These are phyloP conservation scores for Nesogale talazaci DNA, from an alignment of 2,113 vertebrate genomes.

Conservation along the genomic window DNA sequence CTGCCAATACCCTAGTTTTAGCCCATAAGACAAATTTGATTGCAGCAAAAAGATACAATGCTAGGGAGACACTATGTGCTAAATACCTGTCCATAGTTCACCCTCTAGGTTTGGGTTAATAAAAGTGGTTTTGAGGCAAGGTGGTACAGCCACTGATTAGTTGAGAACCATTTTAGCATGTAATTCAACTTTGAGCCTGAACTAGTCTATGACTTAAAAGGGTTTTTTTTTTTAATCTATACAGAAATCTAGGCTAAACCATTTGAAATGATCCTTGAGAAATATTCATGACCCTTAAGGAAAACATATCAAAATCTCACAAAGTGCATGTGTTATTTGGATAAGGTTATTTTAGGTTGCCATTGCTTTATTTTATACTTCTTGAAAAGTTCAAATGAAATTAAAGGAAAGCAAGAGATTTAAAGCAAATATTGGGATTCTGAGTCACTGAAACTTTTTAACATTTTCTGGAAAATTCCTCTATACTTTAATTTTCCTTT, in stretches of 20 bases:
- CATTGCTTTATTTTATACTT: background rate
- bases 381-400: slow-evolving; percentile 18
- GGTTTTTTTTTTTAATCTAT: background rate
- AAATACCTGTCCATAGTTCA: background rate
- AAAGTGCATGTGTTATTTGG: background rate
- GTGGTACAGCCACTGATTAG: background rate
- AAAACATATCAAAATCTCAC: background rate
- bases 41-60: background rate
- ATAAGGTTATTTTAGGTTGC: background rate
- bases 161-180: background rate
- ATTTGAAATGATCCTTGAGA: background rate
- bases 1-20: background rate
- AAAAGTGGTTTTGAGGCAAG: background rate
- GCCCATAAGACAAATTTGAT: too few species aligned
- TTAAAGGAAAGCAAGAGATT: background rate
- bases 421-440: background rate
- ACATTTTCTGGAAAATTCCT: slow-evolving; percentile 18
- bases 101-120: background rate
- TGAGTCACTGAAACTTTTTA: background rate
- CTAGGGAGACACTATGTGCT: background rate
- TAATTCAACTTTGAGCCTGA: background rate
- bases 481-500: background rate
- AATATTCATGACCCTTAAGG: background rate
- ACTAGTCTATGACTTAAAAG: background rate
- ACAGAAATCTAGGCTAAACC: background rate